Evolutionary conservation across 2,797 vertebrate species (phyloP).

Genomic region (Schizothorax lantsangensis): DNA sequence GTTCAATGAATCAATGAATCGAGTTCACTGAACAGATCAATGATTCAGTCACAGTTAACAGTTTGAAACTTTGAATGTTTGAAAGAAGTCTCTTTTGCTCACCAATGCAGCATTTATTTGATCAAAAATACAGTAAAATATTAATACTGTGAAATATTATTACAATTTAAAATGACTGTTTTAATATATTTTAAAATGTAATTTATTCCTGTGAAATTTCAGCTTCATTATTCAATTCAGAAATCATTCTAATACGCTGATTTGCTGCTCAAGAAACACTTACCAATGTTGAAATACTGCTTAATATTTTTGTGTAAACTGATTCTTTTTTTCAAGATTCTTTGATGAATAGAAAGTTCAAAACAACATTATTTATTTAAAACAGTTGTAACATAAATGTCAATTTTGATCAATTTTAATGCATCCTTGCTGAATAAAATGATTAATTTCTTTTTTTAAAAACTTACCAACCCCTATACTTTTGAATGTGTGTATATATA

Average conservation of each 20-base stretch:
- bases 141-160: too few relatives aligned
- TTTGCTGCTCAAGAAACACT: too few relatives aligned
- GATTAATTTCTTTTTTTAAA: neutral
- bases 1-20: neutral
- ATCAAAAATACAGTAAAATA: neutral
- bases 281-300: too few relatives aligned
- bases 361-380: too few relatives aligned
- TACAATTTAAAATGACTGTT: neutral
- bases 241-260: neutral
- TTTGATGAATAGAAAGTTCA: too few relatives aligned
- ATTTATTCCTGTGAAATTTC: too few relatives aligned
- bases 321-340: too few relatives aligned
- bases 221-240: too few relatives aligned
- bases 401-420: neutral
- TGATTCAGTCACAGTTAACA: neutral
- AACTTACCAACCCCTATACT: neutral
- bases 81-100: neutral
- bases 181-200: neutral
- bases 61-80: neutral
- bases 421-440: neutral
- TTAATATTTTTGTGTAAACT: too few relatives aligned
- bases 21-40: neutral
- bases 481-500: neutral
- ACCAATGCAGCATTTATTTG: neutral
- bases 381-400: neutral